Percentiles rank a stretch among this genome's conserved stretches.
Evolutionary conservation across 2,113 vertebrate species (phyloP).

Genomic region (Glaucidium brasilianum): DNA sequence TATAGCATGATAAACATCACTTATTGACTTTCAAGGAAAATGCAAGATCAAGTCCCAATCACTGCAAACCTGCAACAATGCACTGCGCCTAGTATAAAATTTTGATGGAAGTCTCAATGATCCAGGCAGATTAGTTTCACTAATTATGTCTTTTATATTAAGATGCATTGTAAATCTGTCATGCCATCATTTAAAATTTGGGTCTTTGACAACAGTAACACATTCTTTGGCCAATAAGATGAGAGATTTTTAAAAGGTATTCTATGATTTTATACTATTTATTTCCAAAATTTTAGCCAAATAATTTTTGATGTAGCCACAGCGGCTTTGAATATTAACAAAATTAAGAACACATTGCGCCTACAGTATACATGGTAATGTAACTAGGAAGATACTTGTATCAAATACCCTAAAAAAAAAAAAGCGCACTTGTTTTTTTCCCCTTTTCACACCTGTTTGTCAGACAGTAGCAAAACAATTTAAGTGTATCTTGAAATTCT

Average conservation of each 20-base stretch:
- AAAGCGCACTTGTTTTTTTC: not conserved
- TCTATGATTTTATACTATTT: not conserved
- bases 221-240: accelerated
- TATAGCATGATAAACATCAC: not conserved
- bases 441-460: not conserved
- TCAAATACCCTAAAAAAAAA: not conserved
- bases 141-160: not conserved
- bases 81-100: not conserved
- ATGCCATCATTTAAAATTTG: not conserved
- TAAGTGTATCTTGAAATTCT: not conserved
- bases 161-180: not conserved
- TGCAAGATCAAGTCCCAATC: not conserved
- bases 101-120: not conserved
- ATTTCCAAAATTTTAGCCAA: not conserved
- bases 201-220: not conserved
- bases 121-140: not conserved
- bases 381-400: not conserved
- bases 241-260: not conserved
- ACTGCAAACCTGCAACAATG: not conserved
- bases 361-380: not conserved
- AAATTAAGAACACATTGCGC: not conserved
- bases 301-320: not conserved
- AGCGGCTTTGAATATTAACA: not conserved
- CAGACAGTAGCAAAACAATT: not conserved
- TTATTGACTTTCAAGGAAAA: not conserved